A percentile compares a stretch with the other conserved stretches of the same genome.
Conservation (phyloP, 2,888 invertebrate species). For the Adineta ricciae region DNA sequence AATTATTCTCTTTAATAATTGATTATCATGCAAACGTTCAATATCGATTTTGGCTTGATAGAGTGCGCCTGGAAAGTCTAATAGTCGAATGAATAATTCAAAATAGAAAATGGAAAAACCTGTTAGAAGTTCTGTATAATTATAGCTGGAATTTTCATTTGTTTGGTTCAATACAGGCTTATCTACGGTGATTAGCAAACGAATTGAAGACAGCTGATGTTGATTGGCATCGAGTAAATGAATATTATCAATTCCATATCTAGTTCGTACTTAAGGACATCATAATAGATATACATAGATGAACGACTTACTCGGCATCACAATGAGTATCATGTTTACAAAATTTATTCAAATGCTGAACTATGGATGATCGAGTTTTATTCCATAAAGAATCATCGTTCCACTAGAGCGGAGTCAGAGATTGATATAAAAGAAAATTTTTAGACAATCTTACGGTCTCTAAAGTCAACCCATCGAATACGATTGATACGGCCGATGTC, state of each 20-base stretch:
- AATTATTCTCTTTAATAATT: background rate
- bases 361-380: background rate
- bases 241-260: background rate
- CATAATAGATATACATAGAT: background rate
- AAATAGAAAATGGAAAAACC: background rate
- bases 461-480: background rate
- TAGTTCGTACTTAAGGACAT: background rate
- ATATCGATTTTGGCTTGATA: background rate
- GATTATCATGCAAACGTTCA: background rate
- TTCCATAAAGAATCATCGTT: background rate
- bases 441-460: background rate
- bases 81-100: background rate
- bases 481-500: background rate
- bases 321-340: background rate
- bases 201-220: background rate
- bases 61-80: background rate
- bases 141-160: background rate
- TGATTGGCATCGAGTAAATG: background rate
- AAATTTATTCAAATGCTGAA: background rate
- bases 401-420: background rate
- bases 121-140: background rate
- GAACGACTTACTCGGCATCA: background rate
- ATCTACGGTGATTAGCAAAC: background rate
- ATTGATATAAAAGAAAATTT: background rate
- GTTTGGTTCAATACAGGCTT: background rate